Percentiles rank a stretch among this genome's conserved stretches.
Evolutionary conservation across 2,113 vertebrate species (phyloP).

Genomic region (Cervus canadensis): DNA sequence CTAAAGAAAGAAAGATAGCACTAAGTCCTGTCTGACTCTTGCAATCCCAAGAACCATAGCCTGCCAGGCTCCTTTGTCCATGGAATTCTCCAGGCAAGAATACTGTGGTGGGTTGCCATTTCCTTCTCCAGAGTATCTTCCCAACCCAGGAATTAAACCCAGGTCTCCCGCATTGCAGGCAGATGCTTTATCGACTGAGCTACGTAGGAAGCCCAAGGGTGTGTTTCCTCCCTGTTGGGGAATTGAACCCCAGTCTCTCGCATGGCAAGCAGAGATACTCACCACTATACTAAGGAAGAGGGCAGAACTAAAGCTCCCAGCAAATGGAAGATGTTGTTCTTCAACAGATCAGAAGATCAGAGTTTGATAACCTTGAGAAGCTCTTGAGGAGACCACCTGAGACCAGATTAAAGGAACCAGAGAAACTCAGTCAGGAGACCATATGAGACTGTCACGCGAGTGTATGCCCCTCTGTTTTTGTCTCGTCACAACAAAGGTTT

Average conservation of each 20-base stretch:
- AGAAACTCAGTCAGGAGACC: neutral
- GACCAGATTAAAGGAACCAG: neutral
- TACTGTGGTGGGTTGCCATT: neutral
- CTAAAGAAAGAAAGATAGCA: neutral
- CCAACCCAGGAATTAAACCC: neutral
- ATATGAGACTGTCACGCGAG: neutral
- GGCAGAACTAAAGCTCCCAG: neutral
- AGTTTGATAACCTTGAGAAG: neutral
- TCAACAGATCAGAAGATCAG: neutral
- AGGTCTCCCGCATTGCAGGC: neutral
- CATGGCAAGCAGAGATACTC: neutral
- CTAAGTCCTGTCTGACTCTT: neutral
- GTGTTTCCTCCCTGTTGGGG: neutral
- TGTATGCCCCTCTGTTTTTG: too few relatives aligned
- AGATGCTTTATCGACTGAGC: neutral
- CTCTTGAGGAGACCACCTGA: neutral
- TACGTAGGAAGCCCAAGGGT: neutral
- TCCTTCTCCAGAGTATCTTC: neutral
- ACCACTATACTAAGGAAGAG: neutral
- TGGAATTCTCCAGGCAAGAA: neutral
- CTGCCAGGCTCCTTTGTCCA: neutral
- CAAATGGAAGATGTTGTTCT: neutral
- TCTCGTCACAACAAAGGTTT: too few relatives aligned
- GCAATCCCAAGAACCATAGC: accelerated
- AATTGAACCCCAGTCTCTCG: accelerated